Base-by-base conservation (phyloP, 1,140 invertebrate species). In the Geopemphigus sp. region DNA sequence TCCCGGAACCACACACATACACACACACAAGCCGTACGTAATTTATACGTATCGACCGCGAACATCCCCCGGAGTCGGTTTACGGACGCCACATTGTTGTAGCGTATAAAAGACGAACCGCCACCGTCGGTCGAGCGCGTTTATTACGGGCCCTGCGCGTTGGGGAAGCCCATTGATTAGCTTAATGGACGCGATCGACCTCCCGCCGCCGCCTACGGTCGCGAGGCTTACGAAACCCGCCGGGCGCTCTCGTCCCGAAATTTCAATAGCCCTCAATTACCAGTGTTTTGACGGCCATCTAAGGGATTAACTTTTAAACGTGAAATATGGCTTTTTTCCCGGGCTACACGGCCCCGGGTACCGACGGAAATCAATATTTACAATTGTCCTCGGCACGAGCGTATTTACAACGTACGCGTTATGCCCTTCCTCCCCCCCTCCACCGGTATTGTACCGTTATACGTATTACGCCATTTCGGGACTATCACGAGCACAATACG, bases 151-250 rank as follows among this genome's bases (percentile, higher is more conserved):
- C n/a, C n/a, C n/a, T n/a, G n/a, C n/a, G n/a, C n/a, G n/a, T n/a
- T n/a, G n/a, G n/a, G n/a, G 8, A 39, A 39, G 32, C 3, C 32
- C 73, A 78, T 78, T 78, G 73, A 78, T 78, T 78, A 78, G 56
- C 54, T 17, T 78, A 78, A 78, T 78, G 73, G 73, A 78, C 73
- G 54, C n/a, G n/a, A n/a, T n/a, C n/a, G n/a, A n/a, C n/a, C n/a
- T 17, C 4, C 22, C 26, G 19, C 39, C 22, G 1, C 17, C 70
- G 26, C 4, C 32, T n/a, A n/a, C n/a, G n/a, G 8, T 39, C 32
- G 22, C 64, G 8, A 0, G 15, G 17, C 17, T 17, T 17, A 22
- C 29, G 1, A 11, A 17, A 12, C 61, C 15, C 4, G 32, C 17
- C 6, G 63, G n/a, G 10, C 45, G 39, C 39, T n/a, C 15, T 19